These are phyloP conservation scores for Sycophaga agraensis DNA, from an alignment of 1,140 invertebrate species.

Conservation along the genomic window DNA sequence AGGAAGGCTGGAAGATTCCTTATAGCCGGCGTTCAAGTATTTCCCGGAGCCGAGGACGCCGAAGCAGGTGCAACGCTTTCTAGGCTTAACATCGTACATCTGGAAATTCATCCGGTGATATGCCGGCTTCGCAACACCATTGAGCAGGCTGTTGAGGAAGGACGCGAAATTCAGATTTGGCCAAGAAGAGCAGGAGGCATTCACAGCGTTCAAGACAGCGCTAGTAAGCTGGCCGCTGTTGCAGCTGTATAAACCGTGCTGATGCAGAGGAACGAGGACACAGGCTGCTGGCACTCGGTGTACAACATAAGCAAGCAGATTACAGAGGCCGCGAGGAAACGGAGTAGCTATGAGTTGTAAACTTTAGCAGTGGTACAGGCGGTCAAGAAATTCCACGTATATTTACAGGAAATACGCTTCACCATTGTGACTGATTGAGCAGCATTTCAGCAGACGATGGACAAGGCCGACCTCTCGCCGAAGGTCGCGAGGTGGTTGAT, in stretches of 20 bases:
- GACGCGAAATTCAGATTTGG: background rate
- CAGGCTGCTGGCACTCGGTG: background rate
- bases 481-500: background rate
- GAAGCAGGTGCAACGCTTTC: constrained; percentile 25
- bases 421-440: background rate
- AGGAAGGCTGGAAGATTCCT: too few relatives aligned
- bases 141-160: constrained; percentile 11
- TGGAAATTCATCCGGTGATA: constrained; percentile 31
- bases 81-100: constrained; percentile 28
- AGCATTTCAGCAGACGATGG: background rate
- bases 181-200: background rate
- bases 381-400: background rate
- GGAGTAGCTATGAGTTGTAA: background rate
- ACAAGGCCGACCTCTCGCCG: too few relatives aligned
- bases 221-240: background rate
- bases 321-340: background rate
- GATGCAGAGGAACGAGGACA: background rate
- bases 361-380: background rate
- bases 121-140: constrained; percentile 23
- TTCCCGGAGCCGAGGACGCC: constrained; percentile 1
- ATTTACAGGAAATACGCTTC: background rate
- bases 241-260: background rate
- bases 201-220: background rate
- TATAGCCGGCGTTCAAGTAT: background rate
- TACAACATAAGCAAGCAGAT: background rate